These are phyloP conservation scores for Limenitis camilla DNA, from an alignment of 2,888 invertebrate genomes.

Conservation along the genomic window DNA sequence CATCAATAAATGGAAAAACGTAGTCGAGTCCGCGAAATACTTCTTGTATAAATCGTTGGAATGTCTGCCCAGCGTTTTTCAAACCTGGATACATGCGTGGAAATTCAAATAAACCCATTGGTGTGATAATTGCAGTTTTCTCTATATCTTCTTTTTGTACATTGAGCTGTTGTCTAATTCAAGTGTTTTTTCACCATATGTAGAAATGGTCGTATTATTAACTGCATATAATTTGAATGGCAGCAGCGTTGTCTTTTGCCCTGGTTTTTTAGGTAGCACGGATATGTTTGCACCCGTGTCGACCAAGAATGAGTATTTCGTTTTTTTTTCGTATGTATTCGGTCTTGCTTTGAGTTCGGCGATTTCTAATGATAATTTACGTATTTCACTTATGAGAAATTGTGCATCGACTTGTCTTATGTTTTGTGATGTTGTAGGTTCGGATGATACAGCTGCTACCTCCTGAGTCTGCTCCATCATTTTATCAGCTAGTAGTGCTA, in stretches of 20 bases:
- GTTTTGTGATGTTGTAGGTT: too few species aligned
- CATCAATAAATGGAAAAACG: background rate
- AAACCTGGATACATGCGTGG: conserved; percentile 9
- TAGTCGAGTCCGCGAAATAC: background rate
- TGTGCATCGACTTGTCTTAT: too few species aligned
- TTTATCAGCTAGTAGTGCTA: background rate
- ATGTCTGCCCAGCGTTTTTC: conserved; percentile 14
- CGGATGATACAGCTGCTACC: too few species aligned
- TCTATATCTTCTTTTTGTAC: conserved; percentile 17
- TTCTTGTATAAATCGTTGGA: conserved; percentile 1
- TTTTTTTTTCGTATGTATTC: too few species aligned
- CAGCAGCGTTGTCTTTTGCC: background rate
- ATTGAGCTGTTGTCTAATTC: conserved; percentile 16
- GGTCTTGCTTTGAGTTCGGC: too few species aligned
- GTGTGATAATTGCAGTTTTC: conserved; percentile 20
- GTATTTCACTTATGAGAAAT: too few species aligned
- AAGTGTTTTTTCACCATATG: conserved; percentile 16
- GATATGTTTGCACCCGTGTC: background rate
- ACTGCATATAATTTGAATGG: conserved; percentile 16
- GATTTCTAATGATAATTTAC: too few species aligned
- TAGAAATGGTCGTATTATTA: conserved; percentile 17
- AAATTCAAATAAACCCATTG: conserved; percentile 17
- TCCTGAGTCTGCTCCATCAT: background rate
- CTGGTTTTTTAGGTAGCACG: background rate
- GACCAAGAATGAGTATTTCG: background rate